Evolutionary conservation across 2,797 vertebrate species (phyloP), one percentile per base, ranked within the genome.

Genomic region (Chaunax sp.): DNA sequence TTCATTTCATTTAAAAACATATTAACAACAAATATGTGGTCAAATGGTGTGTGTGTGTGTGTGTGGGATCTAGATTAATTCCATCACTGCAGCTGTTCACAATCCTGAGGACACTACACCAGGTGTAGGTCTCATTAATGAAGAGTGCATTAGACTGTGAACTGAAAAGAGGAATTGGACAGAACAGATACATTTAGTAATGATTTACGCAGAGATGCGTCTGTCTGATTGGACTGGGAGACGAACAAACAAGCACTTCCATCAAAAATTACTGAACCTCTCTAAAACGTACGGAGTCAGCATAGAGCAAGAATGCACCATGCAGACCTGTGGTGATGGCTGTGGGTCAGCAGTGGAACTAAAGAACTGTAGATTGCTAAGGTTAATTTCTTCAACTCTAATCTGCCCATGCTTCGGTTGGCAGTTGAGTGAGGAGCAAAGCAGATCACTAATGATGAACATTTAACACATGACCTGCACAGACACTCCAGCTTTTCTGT

Each of bases 381-480:
- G 67, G 60, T 78, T 77, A 52, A 82, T 87, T 80, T 75, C 74
- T 50, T 51, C 18, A 0, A 19, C 49, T 45, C 69, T 80, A 62
- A 83, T 86, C 70, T 66, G 41, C 55, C 14, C 50, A 46, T 43
- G 66, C 78, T 66, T 75, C 0, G 1, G 30, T 30, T 54, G 75
- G 65, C 73, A 72, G 74, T 47, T 82, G 78, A 87, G 74, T 63
- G 67, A 87, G 45, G 58, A 70, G 67, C 60, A 78, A 60, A 63
- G 81, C 35, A 58, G 64, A 80, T 41, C 64, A 33, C 75, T 89
- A 91, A 90, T 81, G 85, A 89, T 77, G 74, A 62, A 75, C 87
- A 76, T 88, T 89, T 90, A 90, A 88, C 87, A 88, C 82, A 77
- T 81, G 83, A 88, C 85, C 85, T 65, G 76, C 56, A 26, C 68